Evolutionary conservation across 2,797 vertebrate genomes (phyloP).

Genomic region (Bovichtus diacanthus): DNA sequence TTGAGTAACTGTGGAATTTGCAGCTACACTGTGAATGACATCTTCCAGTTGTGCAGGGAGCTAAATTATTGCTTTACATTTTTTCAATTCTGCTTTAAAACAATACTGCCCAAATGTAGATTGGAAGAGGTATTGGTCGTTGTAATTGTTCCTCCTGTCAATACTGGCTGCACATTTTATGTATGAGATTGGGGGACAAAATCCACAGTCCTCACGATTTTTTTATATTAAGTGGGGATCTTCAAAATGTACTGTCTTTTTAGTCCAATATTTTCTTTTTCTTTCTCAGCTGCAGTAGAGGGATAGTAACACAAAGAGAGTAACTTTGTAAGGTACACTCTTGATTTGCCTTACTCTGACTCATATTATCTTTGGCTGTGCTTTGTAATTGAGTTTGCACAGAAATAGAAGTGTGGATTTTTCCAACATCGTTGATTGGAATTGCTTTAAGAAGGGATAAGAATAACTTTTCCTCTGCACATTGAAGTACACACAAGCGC

Average conservation of each 20-base stretch:
- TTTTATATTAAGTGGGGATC: background rate
- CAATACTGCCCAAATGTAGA: too few relatives aligned
- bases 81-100: background rate
- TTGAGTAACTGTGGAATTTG: background rate
- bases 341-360: background rate
- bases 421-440: background rate
- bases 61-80: background rate
- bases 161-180: background rate
- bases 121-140: background rate
- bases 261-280: background rate
- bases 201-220: background rate
- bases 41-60: background rate
- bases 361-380: background rate
- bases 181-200: background rate
- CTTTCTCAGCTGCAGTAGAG: background rate
- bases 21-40: background rate
- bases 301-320: background rate
- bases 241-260: background rate
- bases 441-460: background rate
- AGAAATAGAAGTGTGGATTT: background rate
- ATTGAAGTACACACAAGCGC: background rate
- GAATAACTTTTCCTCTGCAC: background rate
- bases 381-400: constrained; percentile 7
- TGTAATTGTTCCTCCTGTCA: background rate
- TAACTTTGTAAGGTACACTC: background rate